These are phyloP conservation scores for Holothuria leucospilota DNA, from an alignment of 53 echinoderm and acorn worm genomes.

Conservation along the genomic window DNA sequence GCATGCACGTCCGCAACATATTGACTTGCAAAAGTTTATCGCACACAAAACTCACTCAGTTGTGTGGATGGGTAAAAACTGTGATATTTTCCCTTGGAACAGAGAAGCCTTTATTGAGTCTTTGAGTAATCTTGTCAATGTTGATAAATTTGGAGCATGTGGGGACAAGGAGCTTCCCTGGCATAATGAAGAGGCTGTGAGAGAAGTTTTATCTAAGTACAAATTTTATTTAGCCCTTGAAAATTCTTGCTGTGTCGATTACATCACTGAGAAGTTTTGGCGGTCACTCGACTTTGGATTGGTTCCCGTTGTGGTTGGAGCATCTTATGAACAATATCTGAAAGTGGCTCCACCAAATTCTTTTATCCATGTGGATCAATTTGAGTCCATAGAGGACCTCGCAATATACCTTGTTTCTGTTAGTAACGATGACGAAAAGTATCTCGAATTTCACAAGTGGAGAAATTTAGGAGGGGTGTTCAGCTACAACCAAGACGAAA, in stretches of 20 bases:
- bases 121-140: not conserved
- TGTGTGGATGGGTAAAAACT: not conserved
- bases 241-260: conserved; percentile 22
- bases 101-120: not conserved
- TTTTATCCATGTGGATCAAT: conserved; percentile 23
- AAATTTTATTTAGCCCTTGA: conserved; percentile 17
- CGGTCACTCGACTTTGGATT: not conserved
- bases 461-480: not conserved
- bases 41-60: not conserved
- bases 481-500: conserved; percentile 14
- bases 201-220: not conserved
- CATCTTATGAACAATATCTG: not conserved
- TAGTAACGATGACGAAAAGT: not conserved
- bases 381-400: conserved; percentile 6
- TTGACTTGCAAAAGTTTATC: not conserved
- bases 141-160: conserved; percentile 11
- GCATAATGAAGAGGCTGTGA: not conserved
- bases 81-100: conserved; percentile 6
- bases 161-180: not conserved
- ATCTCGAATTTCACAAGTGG: conserved; percentile 28
- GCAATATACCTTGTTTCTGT: not conserved
- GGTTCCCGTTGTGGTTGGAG: conserved; percentile 14
- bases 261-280: conserved; percentile 18
- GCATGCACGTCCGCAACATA: not conserved
- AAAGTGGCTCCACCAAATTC: not conserved